Conservation (phyloP, 1,140 invertebrate species). For the Drosophila persimilis region DNA sequence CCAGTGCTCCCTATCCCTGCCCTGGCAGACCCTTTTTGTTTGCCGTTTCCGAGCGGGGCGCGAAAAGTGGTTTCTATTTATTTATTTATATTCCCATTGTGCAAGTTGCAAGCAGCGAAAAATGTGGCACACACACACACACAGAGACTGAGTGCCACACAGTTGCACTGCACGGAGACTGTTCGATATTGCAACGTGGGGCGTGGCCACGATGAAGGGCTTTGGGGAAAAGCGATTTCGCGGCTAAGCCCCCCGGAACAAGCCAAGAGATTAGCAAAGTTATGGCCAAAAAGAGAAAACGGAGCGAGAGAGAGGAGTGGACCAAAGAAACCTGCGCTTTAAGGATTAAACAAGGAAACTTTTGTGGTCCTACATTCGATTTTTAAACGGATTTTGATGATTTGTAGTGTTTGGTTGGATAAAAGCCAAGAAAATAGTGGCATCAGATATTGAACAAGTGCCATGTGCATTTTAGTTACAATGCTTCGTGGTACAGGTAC, state of each 20-base stretch:
- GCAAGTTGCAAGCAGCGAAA: constrained; percentile 33
- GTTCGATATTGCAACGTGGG: too few species aligned
- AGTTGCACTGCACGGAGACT: too few species aligned
- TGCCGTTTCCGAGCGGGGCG: constrained; percentile 54
- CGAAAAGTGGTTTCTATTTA: constrained; percentile 76
- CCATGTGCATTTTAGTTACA: too few species aligned
- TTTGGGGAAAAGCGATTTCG: not conserved
- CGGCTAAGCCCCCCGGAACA: not conserved
- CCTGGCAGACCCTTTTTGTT: constrained; percentile 31
- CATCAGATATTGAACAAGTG: too few species aligned
- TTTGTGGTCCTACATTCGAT: too few species aligned
- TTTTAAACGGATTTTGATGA: too few species aligned
- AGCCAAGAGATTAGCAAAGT: constrained; percentile 15
- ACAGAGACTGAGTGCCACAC: not conserved
- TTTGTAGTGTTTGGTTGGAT: too few species aligned
- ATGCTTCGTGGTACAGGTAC: too few species aligned
- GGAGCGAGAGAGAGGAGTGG: not conserved
- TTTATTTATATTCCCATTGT: constrained; percentile 74
- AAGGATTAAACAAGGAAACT: not conserved
- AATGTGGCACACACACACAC: not conserved
- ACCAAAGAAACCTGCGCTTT: too few species aligned
- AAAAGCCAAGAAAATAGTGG: too few species aligned
- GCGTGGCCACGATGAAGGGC: not conserved
- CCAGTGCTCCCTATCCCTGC: not conserved
- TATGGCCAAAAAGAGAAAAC: constrained; percentile 3